phyloP scores from a whole-genome alignment of 53 echinoderm and acorn worm genomes.

The Stichopus horrens region DNA sequence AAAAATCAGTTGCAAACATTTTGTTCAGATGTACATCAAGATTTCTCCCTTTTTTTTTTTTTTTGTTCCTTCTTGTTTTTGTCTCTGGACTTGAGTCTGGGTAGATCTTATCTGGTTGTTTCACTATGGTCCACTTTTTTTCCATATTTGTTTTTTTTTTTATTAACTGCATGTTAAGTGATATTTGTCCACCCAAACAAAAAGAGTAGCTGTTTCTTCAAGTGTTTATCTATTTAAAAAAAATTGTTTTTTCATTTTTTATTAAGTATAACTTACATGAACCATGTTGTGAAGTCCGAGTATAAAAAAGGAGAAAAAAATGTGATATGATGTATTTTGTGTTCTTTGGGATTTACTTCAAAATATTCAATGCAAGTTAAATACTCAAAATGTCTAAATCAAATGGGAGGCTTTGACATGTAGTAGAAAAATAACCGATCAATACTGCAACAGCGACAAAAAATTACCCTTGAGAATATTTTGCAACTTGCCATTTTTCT shows the following conservation, averaged over 20 bases:
- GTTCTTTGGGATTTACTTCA: background rate
- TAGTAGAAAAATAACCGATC: no score
- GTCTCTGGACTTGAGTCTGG: background rate
- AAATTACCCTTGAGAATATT: no score
- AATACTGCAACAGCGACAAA: no score
- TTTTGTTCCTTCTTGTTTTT: slow-evolving; percentile 7
- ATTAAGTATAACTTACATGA: slow-evolving; percentile 43
- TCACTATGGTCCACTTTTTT: slow-evolving; percentile 30
- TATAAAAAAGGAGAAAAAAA: slow-evolving; percentile 19
- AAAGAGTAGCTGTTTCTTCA: slow-evolving; percentile 31
- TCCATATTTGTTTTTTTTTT: background rate
- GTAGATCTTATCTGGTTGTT: slow-evolving; percentile 11
- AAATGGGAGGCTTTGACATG: no score
- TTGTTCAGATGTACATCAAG: slow-evolving; percentile 8
- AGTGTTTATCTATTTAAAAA: slow-evolving; percentile 37
- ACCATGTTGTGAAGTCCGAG: slow-evolving; percentile 44
- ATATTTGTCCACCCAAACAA: slow-evolving; percentile 31
- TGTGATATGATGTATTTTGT: background rate
- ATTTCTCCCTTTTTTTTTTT: background rate
- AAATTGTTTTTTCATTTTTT: slow-evolving; percentile 34
- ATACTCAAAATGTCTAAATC: no score
- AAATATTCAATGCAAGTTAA: no score
- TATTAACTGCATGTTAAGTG: slow-evolving; percentile 30
- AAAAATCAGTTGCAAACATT: slow-evolving; percentile 9
- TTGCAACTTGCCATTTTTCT: no score